phyloP scores from a whole-genome alignment of 2,113 vertebrate genomes.

The Xiphorhynchus elegans region DNA sequence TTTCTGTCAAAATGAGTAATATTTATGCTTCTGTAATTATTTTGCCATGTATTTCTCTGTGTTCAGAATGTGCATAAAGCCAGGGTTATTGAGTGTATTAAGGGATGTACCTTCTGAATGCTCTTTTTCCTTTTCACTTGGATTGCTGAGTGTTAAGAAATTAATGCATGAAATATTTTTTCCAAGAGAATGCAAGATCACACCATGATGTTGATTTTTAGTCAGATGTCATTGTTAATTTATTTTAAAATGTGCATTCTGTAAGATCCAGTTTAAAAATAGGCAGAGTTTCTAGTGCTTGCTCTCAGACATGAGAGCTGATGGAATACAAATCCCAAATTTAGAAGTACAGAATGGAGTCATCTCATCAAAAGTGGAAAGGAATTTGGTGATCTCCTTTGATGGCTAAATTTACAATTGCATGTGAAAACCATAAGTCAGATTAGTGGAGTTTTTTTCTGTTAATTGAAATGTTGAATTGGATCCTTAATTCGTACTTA shows the following conservation, averaged over 20 bases:
- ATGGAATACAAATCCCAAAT: background rate
- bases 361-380: background rate
- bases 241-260: background rate
- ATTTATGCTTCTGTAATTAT: conserved; percentile 52
- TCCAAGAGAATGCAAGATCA: background rate
- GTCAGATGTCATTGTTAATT: background rate
- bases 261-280: background rate
- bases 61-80: background rate
- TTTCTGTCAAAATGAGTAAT: conserved; percentile 59
- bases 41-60: background rate
- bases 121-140: background rate
- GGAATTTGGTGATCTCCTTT: background rate
- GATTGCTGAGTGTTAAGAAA: background rate
- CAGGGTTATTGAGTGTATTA: background rate
- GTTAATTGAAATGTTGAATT: conserved; percentile 6
- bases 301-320: background rate
- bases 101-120: background rate
- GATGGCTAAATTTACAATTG: background rate
- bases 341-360: background rate
- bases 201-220: background rate
- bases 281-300: background rate
- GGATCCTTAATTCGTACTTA: background rate
- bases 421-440: background rate
- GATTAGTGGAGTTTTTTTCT: background rate
- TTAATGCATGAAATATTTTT: background rate